These are phyloP conservation scores for Camponotus vicinus DNA, from an alignment of 1,140 invertebrate genomes.

Conservation along the genomic window DNA sequence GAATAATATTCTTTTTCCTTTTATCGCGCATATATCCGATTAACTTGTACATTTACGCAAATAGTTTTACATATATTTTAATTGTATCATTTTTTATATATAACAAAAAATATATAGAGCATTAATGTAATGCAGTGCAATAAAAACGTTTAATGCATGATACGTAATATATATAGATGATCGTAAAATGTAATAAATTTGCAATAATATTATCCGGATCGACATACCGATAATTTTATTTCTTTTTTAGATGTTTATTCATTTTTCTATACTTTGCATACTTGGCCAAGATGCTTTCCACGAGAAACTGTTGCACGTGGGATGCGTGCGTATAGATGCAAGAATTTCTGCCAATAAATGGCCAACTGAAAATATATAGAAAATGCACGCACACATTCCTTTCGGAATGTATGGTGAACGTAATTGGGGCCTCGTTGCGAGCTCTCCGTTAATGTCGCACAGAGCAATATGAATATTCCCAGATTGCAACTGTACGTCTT, in stretches of 20 bases:
- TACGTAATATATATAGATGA: no score
- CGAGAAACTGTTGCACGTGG: constrained; percentile 1
- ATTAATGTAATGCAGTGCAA: no score
- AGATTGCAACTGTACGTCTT: constrained; percentile 6
- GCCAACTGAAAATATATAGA: constrained; percentile 8
- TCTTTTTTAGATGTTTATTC: neutral
- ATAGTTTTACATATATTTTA: no score
- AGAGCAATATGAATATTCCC: constrained; percentile 40
- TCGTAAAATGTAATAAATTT: no score
- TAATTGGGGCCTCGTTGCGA: constrained; percentile 12
- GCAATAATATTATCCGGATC: no score
- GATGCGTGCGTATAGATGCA: neutral
- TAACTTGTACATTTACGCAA: no score
- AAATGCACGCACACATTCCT: neutral
- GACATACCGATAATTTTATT: neutral
- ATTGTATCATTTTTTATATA: no score
- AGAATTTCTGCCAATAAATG: constrained; percentile 48
- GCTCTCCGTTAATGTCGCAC: neutral
- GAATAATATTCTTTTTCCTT: no score
- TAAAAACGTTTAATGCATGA: no score
- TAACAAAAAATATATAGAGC: no score
- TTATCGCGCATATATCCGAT: no score
- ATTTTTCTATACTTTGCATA: neutral
- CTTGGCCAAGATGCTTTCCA: neutral
- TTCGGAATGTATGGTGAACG: constrained; percentile 19